phyloP scores from a whole-genome alignment of 2,113 vertebrate genomes.

The Gallinago undulata region DNA sequence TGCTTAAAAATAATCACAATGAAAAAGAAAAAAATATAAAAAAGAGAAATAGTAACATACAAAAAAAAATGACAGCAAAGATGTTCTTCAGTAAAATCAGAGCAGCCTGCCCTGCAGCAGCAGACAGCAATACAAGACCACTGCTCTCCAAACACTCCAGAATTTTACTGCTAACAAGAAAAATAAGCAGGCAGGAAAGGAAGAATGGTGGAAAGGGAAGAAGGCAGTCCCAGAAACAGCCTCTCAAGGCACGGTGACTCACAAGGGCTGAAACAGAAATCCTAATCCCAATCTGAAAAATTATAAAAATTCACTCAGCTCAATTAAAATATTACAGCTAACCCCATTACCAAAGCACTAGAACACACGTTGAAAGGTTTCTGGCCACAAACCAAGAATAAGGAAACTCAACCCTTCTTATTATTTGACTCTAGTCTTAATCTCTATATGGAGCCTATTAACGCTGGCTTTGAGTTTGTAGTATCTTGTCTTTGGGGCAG shows the following conservation, averaged over 20 bases:
- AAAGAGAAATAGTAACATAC: not conserved
- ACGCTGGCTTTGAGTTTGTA: not conserved
- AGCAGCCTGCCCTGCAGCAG: not conserved
- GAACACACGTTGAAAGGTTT: not conserved
- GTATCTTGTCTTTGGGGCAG: not conserved
- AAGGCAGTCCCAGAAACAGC: not conserved
- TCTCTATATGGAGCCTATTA: not conserved
- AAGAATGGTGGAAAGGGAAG: not conserved
- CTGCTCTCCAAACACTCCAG: not conserved
- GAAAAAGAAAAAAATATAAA: not conserved
- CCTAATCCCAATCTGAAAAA: not conserved
- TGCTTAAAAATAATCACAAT: not conserved
- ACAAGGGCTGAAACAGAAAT: not conserved
- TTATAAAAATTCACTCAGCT: not conserved
- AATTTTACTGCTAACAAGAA: not conserved
- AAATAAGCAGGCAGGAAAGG: not conserved
- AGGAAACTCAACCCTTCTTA: not conserved
- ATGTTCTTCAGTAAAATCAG: not conserved
- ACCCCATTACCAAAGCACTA: not conserved
- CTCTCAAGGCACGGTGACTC: not conserved
- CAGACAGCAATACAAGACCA: not conserved
- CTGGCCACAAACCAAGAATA: not conserved
- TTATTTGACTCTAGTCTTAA: not conserved
- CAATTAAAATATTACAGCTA: not conserved
- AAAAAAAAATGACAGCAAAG: not conserved